These are phyloP conservation scores for Bacillus rossius DNA, from an alignment of 1,140 invertebrate species.

Conservation along the genomic window DNA sequence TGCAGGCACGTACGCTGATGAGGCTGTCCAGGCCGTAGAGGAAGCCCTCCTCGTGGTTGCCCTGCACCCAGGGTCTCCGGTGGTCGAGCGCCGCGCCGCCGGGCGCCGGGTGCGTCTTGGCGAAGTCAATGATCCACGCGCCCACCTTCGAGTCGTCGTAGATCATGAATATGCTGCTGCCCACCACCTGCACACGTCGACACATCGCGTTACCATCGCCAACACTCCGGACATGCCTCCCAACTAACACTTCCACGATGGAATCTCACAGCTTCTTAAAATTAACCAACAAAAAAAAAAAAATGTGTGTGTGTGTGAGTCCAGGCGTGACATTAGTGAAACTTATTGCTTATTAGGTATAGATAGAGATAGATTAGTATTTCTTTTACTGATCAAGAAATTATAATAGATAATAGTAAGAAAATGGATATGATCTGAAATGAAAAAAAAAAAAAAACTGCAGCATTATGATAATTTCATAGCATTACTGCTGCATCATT, in stretches of 20 bases:
- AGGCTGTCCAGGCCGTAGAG: conserved; percentile 86
- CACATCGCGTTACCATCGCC: not conserved
- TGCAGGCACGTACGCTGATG: conserved; percentile 50
- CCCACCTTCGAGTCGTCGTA: conserved; percentile 82
- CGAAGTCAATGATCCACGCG: conserved; percentile 96
- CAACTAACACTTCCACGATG: too few relatives aligned
- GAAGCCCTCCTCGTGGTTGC: conserved; percentile 94
- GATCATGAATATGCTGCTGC: conserved; percentile 91
- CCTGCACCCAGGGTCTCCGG: conserved; percentile 70
- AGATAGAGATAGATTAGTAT: too few relatives aligned
- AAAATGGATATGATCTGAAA: not conserved
- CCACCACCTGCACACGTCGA: conserved; percentile 60
- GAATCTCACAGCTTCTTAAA: too few relatives aligned
- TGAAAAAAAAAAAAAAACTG: not conserved
- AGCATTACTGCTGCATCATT: too few relatives aligned
- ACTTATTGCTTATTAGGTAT: too few relatives aligned
- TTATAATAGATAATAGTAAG: not conserved
- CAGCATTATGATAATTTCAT: too few relatives aligned
- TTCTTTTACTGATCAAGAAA: too few relatives aligned
- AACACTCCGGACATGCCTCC: too few relatives aligned
- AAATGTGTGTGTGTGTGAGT: too few relatives aligned
- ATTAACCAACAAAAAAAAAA: too few relatives aligned
- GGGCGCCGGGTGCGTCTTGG: conserved; percentile 78
- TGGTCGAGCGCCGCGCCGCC: conserved; percentile 66
- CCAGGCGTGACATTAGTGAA: too few relatives aligned